Conservation (phyloP, 2,113 vertebrate species). For the Nothoprocta perdicaria region DNA sequence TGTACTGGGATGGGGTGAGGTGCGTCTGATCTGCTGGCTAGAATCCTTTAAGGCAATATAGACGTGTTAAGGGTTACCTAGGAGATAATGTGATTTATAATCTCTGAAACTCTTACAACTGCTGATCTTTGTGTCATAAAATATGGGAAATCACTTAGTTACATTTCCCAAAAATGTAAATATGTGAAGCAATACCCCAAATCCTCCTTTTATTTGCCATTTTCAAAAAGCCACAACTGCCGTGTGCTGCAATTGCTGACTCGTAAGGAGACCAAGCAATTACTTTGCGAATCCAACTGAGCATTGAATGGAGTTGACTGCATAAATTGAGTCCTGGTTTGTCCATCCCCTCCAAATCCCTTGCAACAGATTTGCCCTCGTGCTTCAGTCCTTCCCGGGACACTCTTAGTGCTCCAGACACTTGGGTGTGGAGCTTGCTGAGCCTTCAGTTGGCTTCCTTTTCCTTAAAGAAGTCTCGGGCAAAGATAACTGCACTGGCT, state of each 20-base stretch:
- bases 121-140: not conserved
- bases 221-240: not conserved
- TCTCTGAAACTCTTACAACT: not conserved
- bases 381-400: not conserved
- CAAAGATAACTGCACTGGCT: not conserved
- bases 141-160: not conserved
- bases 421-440: not conserved
- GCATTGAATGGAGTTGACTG: not conserved
- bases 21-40: not conserved
- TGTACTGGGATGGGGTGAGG: not conserved
- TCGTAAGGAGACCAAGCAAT: not conserved
- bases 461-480: not conserved
- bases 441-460: rapidly evolving
- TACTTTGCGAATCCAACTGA: not conserved
- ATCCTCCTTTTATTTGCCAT: not conserved
- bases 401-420: rapidly evolving
- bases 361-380: not conserved
- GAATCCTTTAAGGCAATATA: not conserved
- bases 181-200: not conserved
- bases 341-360: not conserved
- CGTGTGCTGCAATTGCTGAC: not conserved
- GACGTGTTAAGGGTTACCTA: rapidly evolving
- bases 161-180: not conserved
- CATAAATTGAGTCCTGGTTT: not conserved
- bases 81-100: not conserved